phyloP scores from a whole-genome alignment of 2,113 vertebrate species.

The Pantherophis guttatus region DNA sequence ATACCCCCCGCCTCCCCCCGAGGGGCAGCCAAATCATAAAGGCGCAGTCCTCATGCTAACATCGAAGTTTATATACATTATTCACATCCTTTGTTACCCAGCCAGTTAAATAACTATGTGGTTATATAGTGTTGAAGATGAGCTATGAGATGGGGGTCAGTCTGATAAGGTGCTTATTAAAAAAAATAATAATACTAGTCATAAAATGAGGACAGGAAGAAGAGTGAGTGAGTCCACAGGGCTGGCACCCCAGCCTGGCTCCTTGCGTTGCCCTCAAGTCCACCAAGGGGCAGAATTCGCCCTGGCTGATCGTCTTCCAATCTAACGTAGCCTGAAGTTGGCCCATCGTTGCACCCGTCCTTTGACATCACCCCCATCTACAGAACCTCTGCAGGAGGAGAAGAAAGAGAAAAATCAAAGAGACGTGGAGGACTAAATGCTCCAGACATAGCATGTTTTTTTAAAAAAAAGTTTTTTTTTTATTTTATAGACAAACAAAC shows the following conservation, averaged over 20 bases:
- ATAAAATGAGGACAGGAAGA: constrained; percentile 53
- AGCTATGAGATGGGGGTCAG: constrained; percentile 64
- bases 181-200: constrained; percentile 44
- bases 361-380: constrained; percentile 45
- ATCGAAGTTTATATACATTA: constrained; percentile 88
- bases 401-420: fast-evolving
- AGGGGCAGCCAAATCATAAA: neutral
- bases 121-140: constrained; percentile 69
- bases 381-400: constrained; percentile 66
- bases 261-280: neutral
- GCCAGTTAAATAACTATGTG: constrained; percentile 93
- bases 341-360: neutral
- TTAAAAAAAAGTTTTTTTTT: too few relatives aligned
- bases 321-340: neutral
- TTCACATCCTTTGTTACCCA: constrained; percentile 90
- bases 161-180: constrained; percentile 83
- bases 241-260: constrained; percentile 1
- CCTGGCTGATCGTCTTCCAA: neutral
- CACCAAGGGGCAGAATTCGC: neutral
- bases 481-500: too few relatives aligned
- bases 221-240: constrained; percentile 22
- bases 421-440: neutral
- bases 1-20: neutral
- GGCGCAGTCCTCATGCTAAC: constrained; percentile 34
- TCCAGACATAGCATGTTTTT: neutral